A percentile compares a stretch with the other conserved stretches of the same genome.
phyloP scores from a whole-genome alignment of 2,113 vertebrate genomes.

The Cisticola juncidis region DNA sequence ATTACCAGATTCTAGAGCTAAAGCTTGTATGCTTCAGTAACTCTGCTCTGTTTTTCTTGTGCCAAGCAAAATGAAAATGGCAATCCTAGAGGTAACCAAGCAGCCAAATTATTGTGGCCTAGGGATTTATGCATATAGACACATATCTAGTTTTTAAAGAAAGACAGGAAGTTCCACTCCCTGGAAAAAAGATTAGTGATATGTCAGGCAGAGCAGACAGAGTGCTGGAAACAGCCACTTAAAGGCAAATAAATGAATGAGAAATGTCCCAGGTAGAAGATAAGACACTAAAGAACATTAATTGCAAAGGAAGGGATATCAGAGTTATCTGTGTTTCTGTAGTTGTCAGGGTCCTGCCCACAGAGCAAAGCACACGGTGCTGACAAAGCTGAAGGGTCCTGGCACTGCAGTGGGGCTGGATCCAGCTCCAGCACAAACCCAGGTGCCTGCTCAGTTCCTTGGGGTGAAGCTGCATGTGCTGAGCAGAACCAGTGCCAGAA shows the following conservation, averaged over 20 bases:
- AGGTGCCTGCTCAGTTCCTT: not conserved
- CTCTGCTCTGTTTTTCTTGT: not conserved
- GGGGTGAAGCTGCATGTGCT: not conserved
- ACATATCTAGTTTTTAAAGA: not conserved
- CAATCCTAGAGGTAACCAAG: not conserved
- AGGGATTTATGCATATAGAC: not conserved
- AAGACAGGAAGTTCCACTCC: conserved; percentile 35
- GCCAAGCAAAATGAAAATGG: conserved; percentile 13
- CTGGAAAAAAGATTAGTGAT: conserved; percentile 39
- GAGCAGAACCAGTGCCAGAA: not conserved
- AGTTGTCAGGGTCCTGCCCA: not conserved
- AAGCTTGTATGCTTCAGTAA: not conserved
- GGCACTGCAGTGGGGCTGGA: not conserved
- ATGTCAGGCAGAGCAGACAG: not conserved
- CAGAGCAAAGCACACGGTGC: not conserved
- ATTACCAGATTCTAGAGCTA: not conserved
- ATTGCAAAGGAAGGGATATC: not conserved
- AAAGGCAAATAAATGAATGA: conserved; percentile 20
- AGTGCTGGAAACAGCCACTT: not conserved
- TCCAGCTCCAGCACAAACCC: not conserved
- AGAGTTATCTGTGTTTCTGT: not conserved
- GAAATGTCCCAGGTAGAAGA: not conserved
- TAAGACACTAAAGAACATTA: not conserved
- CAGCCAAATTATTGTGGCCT: not conserved
- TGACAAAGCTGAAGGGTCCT: not conserved